Evolutionary conservation across 2,888 invertebrate genomes (phyloP).

Genomic region (Caenorhabditis sinica): DNA sequence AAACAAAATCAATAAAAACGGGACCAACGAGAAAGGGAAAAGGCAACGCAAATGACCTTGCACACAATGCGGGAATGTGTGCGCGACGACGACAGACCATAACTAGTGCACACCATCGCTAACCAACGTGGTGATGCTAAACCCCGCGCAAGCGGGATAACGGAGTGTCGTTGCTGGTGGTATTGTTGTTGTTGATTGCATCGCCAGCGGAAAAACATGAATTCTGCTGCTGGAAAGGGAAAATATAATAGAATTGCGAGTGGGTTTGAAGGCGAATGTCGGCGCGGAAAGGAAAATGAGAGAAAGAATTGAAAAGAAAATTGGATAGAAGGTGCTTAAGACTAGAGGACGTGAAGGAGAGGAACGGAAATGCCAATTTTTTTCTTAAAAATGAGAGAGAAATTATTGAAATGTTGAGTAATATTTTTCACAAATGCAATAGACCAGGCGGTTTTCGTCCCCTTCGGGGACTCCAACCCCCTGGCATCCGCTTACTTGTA

Average conservation of each 20-base stretch:
- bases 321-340: not conserved
- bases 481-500: too few species aligned
- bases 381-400: too few species aligned
- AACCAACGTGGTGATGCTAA: constrained; percentile 34
- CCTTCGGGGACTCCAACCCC: too few species aligned
- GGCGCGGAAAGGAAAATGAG: not conserved
- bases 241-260: constrained; percentile 22
- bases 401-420: too few species aligned
- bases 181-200: constrained; percentile 1
- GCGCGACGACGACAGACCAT: constrained; percentile 3
- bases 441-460: too few species aligned
- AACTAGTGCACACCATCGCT: constrained; percentile 11
- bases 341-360: too few species aligned
- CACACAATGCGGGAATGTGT: constrained; percentile 1
- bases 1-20: constrained; percentile 15
- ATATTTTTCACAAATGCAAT: too few species aligned
- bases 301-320: not conserved
- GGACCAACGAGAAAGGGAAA: not conserved
- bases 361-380: not conserved
- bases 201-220: constrained; percentile 11
- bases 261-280: not conserved
- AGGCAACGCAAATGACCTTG: not conserved
- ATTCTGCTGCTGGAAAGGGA: constrained; percentile 6
- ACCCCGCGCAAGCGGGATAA: constrained; percentile 7
- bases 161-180: constrained; percentile 28